Conservation (phyloP, 2,797 vertebrate genomes). For the Petrocephalus schoutedeni region DNA sequence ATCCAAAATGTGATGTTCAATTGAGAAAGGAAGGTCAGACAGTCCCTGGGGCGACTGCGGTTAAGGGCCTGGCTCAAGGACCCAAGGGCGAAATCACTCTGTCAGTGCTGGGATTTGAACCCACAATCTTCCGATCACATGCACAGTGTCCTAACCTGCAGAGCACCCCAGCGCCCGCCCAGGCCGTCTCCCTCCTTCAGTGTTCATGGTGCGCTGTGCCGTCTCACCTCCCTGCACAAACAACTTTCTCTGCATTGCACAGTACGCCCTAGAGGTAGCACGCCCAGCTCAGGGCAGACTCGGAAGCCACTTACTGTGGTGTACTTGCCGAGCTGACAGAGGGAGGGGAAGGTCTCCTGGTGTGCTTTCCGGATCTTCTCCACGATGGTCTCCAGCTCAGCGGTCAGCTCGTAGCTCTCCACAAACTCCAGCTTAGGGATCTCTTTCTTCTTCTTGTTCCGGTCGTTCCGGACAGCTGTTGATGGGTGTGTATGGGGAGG, state of each 20-base stretch:
- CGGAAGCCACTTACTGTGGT: slow-evolving; percentile 16
- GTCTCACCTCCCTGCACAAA: neutral
- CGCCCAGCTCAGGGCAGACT: neutral
- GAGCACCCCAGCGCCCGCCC: neutral
- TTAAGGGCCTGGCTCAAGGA: neutral
- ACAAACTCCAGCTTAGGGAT: slow-evolving; percentile 78
- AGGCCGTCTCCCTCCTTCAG: neutral
- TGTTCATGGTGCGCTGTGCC: neutral
- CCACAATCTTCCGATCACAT: neutral
- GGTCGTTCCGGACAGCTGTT: slow-evolving; percentile 91
- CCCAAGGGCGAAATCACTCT: neutral
- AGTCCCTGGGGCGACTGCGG: neutral
- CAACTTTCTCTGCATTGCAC: neutral
- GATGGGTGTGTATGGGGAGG: neutral
- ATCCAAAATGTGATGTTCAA: neutral
- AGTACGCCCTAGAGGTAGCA: neutral
- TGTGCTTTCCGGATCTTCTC: slow-evolving; percentile 94
- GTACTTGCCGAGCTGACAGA: slow-evolving; percentile 97
- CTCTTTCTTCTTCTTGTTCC: slow-evolving; percentile 96
- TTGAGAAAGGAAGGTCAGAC: neutral
- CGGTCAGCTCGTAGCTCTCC: slow-evolving; percentile 88
- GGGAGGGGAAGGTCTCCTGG: slow-evolving; percentile 95
- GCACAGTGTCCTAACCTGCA: neutral
- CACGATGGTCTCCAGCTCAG: slow-evolving; percentile 85
- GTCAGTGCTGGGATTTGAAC: neutral